Conservation (phyloP, 2,797 vertebrate species). For the Sylvia borin region DNA sequence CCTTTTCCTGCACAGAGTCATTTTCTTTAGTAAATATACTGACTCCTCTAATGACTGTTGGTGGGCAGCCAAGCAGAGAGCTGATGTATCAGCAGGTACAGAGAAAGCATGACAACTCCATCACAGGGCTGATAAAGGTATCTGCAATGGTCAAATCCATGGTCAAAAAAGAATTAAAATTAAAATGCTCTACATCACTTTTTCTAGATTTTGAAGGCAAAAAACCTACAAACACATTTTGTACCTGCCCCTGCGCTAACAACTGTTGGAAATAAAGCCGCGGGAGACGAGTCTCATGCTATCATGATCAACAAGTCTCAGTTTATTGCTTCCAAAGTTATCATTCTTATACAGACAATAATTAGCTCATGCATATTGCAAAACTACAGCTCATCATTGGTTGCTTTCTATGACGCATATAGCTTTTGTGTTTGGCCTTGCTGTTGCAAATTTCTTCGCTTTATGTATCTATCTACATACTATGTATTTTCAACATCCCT, state of each 20-base stretch:
- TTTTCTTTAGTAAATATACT: not conserved
- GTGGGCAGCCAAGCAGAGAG: not conserved
- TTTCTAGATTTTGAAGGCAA: not conserved
- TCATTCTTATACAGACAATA: no score
- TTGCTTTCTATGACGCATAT: no score
- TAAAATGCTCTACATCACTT: not conserved
- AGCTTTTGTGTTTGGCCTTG: no score
- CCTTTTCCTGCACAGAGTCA: not conserved
- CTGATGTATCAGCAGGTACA: not conserved
- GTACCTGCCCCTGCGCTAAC: not conserved
- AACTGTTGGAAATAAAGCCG: no score
- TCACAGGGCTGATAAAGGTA: not conserved
- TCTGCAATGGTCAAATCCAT: not conserved
- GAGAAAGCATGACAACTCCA: not conserved
- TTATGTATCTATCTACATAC: no score
- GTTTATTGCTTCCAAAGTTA: no score
- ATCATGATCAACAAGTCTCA: no score
- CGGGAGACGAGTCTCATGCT: no score
- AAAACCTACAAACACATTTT: not conserved
- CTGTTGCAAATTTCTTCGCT: no score
- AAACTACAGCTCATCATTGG: no score
- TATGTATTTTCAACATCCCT: no score
- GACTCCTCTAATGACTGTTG: not conserved
- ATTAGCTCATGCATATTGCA: no score
- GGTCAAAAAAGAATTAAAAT: not conserved